phyloP scores from a whole-genome alignment of 2,797 vertebrate species.

The Bovichtus variegatus region DNA sequence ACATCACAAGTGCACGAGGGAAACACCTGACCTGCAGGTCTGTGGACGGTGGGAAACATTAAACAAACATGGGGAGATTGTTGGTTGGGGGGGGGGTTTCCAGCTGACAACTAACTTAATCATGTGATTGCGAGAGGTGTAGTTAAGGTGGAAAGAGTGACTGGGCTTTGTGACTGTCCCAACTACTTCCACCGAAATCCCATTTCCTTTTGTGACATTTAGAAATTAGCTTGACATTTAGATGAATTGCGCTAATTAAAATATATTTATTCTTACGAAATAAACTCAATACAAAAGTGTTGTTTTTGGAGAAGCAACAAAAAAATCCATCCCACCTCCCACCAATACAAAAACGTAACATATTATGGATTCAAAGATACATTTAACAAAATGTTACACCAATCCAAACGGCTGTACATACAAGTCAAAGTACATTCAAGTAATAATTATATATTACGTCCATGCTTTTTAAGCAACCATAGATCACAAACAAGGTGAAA shows the following conservation, averaged over 20 bases:
- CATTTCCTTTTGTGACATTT: slow-evolving; percentile 9
- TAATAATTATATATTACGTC: background rate
- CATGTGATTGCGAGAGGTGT: too few species aligned
- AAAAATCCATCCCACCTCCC: background rate
- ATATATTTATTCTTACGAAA: background rate
- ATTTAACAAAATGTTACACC: too few species aligned
- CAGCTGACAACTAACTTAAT: too few species aligned
- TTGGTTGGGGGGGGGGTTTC: too few species aligned
- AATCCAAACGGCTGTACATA: background rate
- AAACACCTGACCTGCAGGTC: background rate
- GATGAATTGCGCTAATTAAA: slow-evolving; percentile 3
- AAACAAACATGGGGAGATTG: background rate
- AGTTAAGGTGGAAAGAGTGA: background rate
- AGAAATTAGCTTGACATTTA: background rate
- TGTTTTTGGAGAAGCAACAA: too few species aligned
- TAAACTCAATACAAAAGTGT: background rate
- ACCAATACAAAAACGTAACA: background rate
- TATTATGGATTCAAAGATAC: background rate
- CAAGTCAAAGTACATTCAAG: too few species aligned
- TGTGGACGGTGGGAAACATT: background rate
- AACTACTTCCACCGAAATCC: background rate
- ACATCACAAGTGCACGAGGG: background rate
- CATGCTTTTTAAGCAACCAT: background rate
- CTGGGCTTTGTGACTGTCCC: background rate
- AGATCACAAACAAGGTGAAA: slow-evolving; percentile 14